These are phyloP conservation scores for Panthera tigris DNA, from an alignment of 2,113 vertebrate species.

Conservation along the genomic window DNA sequence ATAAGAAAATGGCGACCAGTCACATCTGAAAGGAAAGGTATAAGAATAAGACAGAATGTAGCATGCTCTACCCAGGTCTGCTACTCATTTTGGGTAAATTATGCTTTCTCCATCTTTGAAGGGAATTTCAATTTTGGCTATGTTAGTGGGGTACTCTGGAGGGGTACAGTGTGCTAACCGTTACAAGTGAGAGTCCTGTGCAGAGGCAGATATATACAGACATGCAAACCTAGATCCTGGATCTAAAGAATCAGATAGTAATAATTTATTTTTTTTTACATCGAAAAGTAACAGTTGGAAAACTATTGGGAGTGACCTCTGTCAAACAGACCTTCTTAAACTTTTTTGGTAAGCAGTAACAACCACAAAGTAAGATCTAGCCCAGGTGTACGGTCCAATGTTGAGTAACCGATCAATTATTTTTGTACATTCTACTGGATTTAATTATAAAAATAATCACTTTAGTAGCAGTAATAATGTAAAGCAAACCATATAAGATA, in stretches of 20 bases:
- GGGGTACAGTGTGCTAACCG: neutral
- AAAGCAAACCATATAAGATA: neutral
- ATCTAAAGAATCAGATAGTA: neutral
- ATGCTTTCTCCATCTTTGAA: neutral
- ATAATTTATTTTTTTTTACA: neutral
- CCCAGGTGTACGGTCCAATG: too few relatives aligned
- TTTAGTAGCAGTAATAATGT: neutral
- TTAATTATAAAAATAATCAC: neutral
- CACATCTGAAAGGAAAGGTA: neutral
- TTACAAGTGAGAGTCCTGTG: neutral
- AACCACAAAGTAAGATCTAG: neutral
- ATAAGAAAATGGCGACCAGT: neutral
- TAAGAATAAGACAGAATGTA: neutral
- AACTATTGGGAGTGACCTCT: neutral
- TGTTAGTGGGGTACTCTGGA: neutral
- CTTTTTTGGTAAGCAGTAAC: neutral
- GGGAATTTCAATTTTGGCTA: neutral
- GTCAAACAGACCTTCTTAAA: neutral
- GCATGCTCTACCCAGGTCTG: neutral
- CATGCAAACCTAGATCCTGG: neutral
- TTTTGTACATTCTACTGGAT: neutral
- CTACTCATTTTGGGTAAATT: neutral
- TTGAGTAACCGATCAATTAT: neutral
- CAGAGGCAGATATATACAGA: neutral
- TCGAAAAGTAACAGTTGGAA: neutral